phyloP scores from a whole-genome alignment of 2,113 vertebrate genomes.

The Spea multiplicata region DNA sequence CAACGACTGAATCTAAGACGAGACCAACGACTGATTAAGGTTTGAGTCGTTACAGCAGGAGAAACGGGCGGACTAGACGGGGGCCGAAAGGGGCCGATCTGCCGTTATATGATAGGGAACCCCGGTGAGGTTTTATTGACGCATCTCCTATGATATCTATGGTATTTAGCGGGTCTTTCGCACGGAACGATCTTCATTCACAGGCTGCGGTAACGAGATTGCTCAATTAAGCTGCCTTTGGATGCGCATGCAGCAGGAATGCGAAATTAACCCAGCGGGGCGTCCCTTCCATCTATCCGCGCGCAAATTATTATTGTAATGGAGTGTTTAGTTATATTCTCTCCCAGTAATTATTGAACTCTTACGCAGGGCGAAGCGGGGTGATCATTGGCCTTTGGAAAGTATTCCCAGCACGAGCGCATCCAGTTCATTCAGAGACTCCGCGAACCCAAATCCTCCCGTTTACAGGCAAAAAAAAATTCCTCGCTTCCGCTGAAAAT shows the following conservation, averaged over 20 bases:
- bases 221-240: not conserved
- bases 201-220: not conserved
- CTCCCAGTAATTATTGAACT: conserved; percentile 76
- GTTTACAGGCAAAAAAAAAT: conserved; percentile 74
- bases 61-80: no score
- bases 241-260: conserved; percentile 60
- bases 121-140: no score
- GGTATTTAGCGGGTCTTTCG: conserved; percentile 63
- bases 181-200: conserved; percentile 58
- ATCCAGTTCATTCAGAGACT: conserved; percentile 73
- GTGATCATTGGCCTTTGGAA: conserved; percentile 68
- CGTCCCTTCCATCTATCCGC: conserved; percentile 70
- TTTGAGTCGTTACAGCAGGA: no score
- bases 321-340: conserved; percentile 78
- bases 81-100: no score
- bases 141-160: no score
- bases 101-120: no score
- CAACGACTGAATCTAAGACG: no score
- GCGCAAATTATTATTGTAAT: conserved; percentile 76
- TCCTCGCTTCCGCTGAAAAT: conserved; percentile 70
- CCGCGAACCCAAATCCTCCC: conserved; percentile 63
- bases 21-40: no score
- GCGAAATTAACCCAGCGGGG: conserved; percentile 76
- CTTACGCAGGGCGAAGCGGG: conserved; percentile 66
- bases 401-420: conserved; percentile 70